Percentiles rank a stretch among this genome's conserved stretches.
phyloP scores from a whole-genome alignment of 23 tunicate genomes.

The Botrylloides violaceus region DNA sequence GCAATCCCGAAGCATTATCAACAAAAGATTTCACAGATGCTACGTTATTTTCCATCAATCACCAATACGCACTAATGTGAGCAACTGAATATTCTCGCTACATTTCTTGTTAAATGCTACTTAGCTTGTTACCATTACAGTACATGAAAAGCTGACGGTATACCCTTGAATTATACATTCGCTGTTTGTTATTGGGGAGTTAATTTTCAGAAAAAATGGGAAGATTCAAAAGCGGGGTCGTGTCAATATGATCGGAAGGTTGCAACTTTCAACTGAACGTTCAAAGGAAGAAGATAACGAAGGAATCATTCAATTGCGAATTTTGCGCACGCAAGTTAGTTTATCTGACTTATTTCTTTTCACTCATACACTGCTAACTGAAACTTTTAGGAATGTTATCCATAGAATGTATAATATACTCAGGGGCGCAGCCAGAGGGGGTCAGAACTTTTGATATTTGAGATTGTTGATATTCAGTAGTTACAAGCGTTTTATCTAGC shows the following conservation, averaged over 20 bases:
- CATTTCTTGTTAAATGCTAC: not conserved
- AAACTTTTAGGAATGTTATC: too few species aligned
- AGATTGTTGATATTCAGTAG: too few species aligned
- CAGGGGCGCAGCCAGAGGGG: too few species aligned
- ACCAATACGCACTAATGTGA: conserved; percentile 58
- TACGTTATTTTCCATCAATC: conserved; percentile 53
- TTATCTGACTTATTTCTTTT: too few species aligned
- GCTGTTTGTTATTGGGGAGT: too few species aligned
- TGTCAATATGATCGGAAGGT: conserved; percentile 68
- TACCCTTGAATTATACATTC: too few species aligned
- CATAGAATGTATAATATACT: too few species aligned
- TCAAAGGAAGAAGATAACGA: conserved; percentile 82
- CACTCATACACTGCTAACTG: too few species aligned
- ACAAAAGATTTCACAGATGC: conserved; percentile 58
- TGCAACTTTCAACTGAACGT: conserved; percentile 67
- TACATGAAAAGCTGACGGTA: not conserved
- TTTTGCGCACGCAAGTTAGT: conserved; percentile 65
- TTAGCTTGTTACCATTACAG: not conserved
- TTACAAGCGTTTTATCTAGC: too few species aligned
- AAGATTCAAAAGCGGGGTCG: conserved; percentile 70
- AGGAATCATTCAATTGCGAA: conserved; percentile 79
- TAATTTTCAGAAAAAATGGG: conserved; percentile 79
- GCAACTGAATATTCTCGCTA: too few species aligned
- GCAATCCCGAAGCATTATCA: conserved; percentile 49
- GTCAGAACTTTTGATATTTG: too few species aligned